These are phyloP conservation scores for Timandra comae DNA, from an alignment of 2,888 invertebrate genomes.

Conservation along the genomic window DNA sequence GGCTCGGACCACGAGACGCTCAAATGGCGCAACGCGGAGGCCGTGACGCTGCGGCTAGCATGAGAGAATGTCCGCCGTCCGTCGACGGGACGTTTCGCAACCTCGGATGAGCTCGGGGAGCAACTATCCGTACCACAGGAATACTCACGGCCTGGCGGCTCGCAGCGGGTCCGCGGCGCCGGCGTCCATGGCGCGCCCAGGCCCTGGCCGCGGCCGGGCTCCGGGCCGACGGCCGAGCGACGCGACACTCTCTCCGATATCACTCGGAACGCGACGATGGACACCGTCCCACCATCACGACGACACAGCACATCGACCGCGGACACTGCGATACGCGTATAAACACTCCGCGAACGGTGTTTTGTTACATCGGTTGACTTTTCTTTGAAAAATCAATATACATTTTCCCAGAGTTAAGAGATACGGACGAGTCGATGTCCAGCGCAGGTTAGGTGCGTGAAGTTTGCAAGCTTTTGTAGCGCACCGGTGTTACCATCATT, in stretches of 20 bases:
- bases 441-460: slow-evolving; percentile 78
- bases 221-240: slow-evolving; percentile 70
- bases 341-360: slow-evolving; percentile 75
- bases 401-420: slow-evolving; percentile 76
- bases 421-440: slow-evolving; percentile 78
- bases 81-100: slow-evolving; percentile 67
- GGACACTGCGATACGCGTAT: slow-evolving; percentile 66
- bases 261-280: slow-evolving; percentile 69
- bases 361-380: slow-evolving; percentile 77
- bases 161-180: slow-evolving; percentile 70
- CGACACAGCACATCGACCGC: slow-evolving; percentile 71
- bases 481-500: slow-evolving; percentile 78
- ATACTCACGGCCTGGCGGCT: slow-evolving; percentile 76
- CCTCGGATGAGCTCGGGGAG: slow-evolving; percentile 61
- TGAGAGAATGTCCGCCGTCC: slow-evolving; percentile 73
- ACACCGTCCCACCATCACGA: slow-evolving; percentile 73
- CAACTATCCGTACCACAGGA: slow-evolving; percentile 57
- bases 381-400: slow-evolving; percentile 79
- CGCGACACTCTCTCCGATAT: slow-evolving; percentile 72
- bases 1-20: slow-evolving; percentile 46
- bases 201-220: slow-evolving; percentile 72
- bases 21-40: slow-evolving; percentile 74
- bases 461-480: slow-evolving; percentile 79
- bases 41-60: slow-evolving; percentile 68
- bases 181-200: slow-evolving; percentile 74